Percentiles rank a stretch among this genome's conserved stretches.
Conservation (phyloP, 1,140 invertebrate species). For the Pseudachorutes palmiensis region DNA sequence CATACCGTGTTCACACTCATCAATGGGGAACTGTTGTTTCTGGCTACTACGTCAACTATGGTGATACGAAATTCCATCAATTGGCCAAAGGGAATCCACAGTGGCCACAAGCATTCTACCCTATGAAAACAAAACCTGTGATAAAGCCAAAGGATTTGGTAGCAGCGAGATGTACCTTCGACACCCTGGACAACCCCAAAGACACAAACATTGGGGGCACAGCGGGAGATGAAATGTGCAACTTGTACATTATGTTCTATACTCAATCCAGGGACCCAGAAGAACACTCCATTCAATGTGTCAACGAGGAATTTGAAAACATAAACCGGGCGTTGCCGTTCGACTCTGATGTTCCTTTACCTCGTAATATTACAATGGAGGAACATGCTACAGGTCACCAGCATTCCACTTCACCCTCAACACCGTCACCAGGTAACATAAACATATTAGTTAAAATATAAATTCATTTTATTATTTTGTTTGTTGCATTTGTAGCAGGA, state of each 20-base stretch:
- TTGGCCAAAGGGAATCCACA: constrained; percentile 43
- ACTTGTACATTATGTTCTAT: constrained; percentile 48
- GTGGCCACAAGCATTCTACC: constrained; percentile 49
- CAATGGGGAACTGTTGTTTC: constrained; percentile 47
- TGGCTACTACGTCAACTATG: constrained; percentile 43
- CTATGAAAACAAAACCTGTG: constrained; percentile 38
- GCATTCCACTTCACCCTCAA: not conserved
- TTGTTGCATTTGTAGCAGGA: too few species aligned
- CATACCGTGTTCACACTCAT: constrained; percentile 54
- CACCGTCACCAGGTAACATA: too few species aligned
- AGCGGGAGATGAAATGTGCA: constrained; percentile 61
- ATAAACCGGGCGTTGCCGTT: constrained; percentile 38
- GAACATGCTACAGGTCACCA: constrained; percentile 41
- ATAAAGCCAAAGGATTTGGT: constrained; percentile 42
- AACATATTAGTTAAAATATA: too few species aligned
- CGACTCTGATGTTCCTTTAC: constrained; percentile 43
- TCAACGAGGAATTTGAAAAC: constrained; percentile 13
- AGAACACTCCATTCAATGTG: constrained; percentile 29
- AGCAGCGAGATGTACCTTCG: constrained; percentile 44
- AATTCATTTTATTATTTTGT: too few species aligned
- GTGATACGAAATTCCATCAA: constrained; percentile 7
- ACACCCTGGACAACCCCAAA: constrained; percentile 39
- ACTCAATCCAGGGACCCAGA: constrained; percentile 30
- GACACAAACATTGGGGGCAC: constrained; percentile 45
- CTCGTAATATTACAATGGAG: constrained; percentile 46